These are phyloP conservation scores for Ceratitis capitata DNA, from an alignment of 1,140 invertebrate species.

Conservation along the genomic window DNA sequence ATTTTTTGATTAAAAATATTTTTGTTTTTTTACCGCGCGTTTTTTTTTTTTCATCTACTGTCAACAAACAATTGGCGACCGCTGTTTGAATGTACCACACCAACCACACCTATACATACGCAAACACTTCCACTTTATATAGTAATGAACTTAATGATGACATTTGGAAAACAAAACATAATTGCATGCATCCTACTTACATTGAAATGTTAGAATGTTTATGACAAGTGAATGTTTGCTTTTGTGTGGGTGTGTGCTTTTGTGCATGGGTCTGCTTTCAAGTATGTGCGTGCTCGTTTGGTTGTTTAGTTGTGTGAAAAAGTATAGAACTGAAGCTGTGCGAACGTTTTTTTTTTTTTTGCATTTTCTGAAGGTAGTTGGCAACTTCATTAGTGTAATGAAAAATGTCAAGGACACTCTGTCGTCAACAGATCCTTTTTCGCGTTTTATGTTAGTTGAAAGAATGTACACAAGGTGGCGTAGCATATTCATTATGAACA, in stretches of 20 bases:
- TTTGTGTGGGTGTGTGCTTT: not conserved
- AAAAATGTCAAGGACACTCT: conserved; percentile 39
- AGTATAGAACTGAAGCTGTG: not conserved
- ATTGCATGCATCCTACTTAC: not conserved
- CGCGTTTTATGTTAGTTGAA: not conserved
- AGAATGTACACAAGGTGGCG: not conserved
- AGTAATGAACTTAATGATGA: conserved; percentile 18
- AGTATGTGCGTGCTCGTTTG: not conserved
- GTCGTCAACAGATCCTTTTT: not conserved
- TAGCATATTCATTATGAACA: not conserved
- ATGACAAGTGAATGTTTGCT: not conserved
- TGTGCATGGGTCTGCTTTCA: not conserved
- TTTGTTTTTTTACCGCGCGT: not conserved
- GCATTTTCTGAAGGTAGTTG: not conserved
- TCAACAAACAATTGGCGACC: not conserved
- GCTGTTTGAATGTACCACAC: not conserved
- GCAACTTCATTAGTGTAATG: conserved; percentile 40
- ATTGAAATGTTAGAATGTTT: not conserved
- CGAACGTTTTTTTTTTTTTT: conserved; percentile 6
- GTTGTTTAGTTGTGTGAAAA: conserved; percentile 7
- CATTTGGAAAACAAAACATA: conserved; percentile 25
- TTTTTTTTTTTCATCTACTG: not conserved
- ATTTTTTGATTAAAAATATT: no score
- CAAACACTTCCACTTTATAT: not conserved
- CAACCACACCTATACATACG: not conserved